These are phyloP conservation scores for Sinocyclocheilus maitianheensis DNA, from an alignment of 2,113 vertebrate species.

Conservation along the genomic window DNA sequence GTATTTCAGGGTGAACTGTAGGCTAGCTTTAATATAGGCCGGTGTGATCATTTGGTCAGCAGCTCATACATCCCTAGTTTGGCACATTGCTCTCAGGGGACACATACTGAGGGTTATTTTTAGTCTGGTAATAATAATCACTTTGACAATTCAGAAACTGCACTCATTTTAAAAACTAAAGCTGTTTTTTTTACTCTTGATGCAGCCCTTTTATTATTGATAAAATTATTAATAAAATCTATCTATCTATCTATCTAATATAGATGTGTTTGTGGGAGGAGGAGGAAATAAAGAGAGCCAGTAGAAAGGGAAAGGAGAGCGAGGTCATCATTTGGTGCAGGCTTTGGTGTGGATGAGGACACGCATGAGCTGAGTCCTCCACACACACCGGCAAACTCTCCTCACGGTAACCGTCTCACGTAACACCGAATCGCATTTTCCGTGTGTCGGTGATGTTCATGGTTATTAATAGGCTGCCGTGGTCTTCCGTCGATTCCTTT, in stretches of 20 bases:
- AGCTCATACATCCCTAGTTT: constrained; percentile 5
- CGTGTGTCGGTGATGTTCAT: constrained; percentile 35
- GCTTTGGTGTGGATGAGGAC: constrained; percentile 33
- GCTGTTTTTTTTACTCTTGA: not conserved
- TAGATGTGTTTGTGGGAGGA: not conserved
- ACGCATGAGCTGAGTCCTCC: constrained; percentile 37
- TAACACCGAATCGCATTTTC: constrained; percentile 27
- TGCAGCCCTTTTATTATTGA: not conserved
- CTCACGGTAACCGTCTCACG: constrained; percentile 13
- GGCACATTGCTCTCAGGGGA: constrained; percentile 19
- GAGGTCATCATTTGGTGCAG: constrained; percentile 53
- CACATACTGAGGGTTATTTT: constrained; percentile 26
- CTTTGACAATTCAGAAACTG: not conserved
- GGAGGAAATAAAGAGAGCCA: constrained; percentile 21
- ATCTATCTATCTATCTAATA: constrained; percentile 27
- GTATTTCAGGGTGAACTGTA: not conserved
- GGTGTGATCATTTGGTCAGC: not conserved
- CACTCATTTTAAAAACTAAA: not conserved
- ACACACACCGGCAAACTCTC: constrained; percentile 24
- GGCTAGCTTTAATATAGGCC: constrained; percentile 4
- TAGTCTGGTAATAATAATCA: constrained; percentile 8
- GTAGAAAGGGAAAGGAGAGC: constrained; percentile 12
- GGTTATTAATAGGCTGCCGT: constrained; percentile 42
- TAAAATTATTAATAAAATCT: not conserved
- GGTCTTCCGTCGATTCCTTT: constrained; percentile 12